Evolutionary conservation across 2,113 vertebrate species (phyloP).

Genomic region (Ornithorhynchus anatinus): DNA sequence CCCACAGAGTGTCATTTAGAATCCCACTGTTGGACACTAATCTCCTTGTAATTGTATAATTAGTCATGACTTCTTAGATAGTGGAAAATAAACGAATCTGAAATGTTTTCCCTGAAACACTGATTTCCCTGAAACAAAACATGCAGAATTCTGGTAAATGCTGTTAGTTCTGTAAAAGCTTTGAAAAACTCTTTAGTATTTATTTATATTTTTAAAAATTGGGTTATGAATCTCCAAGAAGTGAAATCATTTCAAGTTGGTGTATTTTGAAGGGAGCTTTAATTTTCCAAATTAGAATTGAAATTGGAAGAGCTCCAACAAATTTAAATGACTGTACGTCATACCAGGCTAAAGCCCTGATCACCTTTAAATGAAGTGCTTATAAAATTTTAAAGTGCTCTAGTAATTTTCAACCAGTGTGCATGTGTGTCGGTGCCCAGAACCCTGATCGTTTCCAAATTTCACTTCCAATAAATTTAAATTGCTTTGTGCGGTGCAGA

Average conservation of each 20-base stretch:
- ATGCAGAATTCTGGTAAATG: background rate
- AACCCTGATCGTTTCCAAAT: conserved; percentile 61
- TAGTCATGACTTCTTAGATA: too few species aligned
- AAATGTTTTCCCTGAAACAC: too few species aligned
- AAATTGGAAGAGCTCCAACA: conserved; percentile 4
- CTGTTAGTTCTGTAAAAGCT: background rate
- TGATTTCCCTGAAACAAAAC: conserved; percentile 17
- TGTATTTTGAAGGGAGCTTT: background rate
- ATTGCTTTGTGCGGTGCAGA: conserved; percentile 66
- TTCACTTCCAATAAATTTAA: conserved; percentile 71
- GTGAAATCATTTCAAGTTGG: background rate
- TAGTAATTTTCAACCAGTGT: conserved; percentile 60
- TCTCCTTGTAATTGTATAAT: too few species aligned
- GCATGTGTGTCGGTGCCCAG: conserved; percentile 56
- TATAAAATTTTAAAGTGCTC: conserved; percentile 51
- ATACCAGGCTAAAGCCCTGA: conserved; percentile 9
- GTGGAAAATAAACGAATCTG: too few species aligned
- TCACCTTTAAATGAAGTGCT: conserved; percentile 52
- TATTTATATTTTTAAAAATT: background rate
- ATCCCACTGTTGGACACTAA: too few species aligned
- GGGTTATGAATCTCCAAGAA: background rate
- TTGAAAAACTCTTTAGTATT: background rate
- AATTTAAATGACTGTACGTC: conserved; percentile 13
- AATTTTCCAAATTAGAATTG: conserved; percentile 11
- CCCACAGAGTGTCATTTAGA: too few species aligned